Base-by-base conservation (phyloP, 2,888 invertebrate species). In the Lathronympha strigana region DNA sequence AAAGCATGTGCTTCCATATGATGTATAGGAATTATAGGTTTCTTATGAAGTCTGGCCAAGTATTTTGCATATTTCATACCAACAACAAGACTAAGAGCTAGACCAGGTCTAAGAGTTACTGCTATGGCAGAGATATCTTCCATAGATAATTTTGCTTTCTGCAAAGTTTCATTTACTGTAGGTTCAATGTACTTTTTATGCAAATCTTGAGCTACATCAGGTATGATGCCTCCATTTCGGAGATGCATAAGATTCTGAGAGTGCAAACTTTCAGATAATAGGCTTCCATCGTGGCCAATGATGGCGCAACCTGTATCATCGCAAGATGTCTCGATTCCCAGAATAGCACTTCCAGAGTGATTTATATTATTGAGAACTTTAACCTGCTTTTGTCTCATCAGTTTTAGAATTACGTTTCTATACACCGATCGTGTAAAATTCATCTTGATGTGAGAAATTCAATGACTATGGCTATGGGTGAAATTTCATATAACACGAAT, bases 1-100 rank as follows among this genome's bases (percentile, higher is more conserved):
- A 99, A 90, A 11, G 99, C 98, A 92, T 99, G 99, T 0, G 99
- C 99, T 92, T 99, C 96, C 99, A 99, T 99, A 76, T 99, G 99
- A 89, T 99, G 99, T 70, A 99, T 96, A 0, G 99, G 98, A 81
- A 99, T 97, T 62, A 99, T 93, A 0, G 98, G 98, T 83, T 96
- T 97, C 0, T 93, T 91, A 71, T 94, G 92, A 54, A 90, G 84
- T 58, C 93, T 89, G 2, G 96, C 95, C 61, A 98, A 86, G 79
- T 96, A 92, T 81, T 97, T 97, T 0, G 97, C 97, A 93, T 97
- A 97, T 71, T 95, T 94, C 79, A 95, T 89, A 3, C 98, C 99
- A 54, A 98, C 94, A 61, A 86, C 73, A 49, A 99, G 90, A 60
- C 97, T 98, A 49, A 97, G 80, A 0, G 95, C 90, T 57, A 98